Base-by-base conservation (phyloP, 2,888 invertebrate species). In the Drosophila paranaensis region DNA sequence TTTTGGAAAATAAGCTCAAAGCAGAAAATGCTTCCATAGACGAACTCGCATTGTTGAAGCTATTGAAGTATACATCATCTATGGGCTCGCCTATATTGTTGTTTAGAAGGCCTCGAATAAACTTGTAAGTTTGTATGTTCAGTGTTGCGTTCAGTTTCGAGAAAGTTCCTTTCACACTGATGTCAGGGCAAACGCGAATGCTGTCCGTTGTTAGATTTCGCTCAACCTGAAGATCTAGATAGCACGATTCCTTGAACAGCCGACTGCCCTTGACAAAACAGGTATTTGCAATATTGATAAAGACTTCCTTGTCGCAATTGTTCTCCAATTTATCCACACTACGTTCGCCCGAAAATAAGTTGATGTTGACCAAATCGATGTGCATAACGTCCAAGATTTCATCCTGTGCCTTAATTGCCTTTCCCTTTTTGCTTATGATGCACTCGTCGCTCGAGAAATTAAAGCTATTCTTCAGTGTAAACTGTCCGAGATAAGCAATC, bases 1-100 rank as follows among this genome's bases (percentile, higher is more conserved):
- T 82, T 37, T 81, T 73, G 14, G 82, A 71, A 0, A 89, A 75
- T 20, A 90, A 72, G 37, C 86, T 90, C 10, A 89, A 77, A 1
- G 89, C 84, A 9, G 88, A 91, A 4, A 92, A 85, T 60, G 90
- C 90, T 60, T 91, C 86, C n/a, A 91, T 81, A 6, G 93, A 92
- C 62, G 91, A 86, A 9, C 82, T 77, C 25, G 89, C 54, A 60
- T 90, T 92, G 50, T 81, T 82, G 6, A 88, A 74, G 51, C 90
- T 91, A 42, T 86, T 89, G 54, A 73, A 74, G 60, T 92, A 93
- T 53, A 96, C 94, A 79, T 96, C 95, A 75, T 96, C 96, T 14
- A 97, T 94, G 81, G 95, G 94, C 93, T 98, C 98, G 1, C 97
- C 98, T 74, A 99, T 95, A 93, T 99, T 99, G 93, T 97, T 96